A percentile compares a stretch with the other conserved stretches of the same genome.
phyloP scores from a whole-genome alignment of 2,797 vertebrate genomes.

The Cossypha polioptera region DNA sequence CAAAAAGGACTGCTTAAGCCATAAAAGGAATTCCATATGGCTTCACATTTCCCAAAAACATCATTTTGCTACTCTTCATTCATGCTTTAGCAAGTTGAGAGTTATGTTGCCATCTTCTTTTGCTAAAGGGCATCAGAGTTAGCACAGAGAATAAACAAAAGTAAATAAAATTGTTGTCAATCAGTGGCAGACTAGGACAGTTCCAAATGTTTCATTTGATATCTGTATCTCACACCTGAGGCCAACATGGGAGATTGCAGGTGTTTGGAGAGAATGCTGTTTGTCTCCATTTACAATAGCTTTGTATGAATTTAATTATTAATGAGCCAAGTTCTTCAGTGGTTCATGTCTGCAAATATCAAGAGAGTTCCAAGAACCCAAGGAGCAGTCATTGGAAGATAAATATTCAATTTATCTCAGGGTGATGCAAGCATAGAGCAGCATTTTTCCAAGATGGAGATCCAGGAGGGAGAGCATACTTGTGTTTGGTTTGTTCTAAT shows the following conservation, averaged over 20 bases:
- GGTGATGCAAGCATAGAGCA: neutral
- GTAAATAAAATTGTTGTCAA: neutral
- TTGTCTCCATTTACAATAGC: constrained; percentile 31
- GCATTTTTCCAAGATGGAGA: neutral
- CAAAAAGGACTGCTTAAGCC: neutral
- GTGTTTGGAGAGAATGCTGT: constrained; percentile 12
- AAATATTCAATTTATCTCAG: constrained; percentile 7
- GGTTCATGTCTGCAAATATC: constrained; percentile 24
- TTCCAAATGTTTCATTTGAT: neutral
- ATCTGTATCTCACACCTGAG: neutral
- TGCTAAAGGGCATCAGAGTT: neutral
- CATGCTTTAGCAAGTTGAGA: neutral
- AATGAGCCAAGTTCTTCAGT: constrained; percentile 9
- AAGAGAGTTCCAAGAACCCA: neutral
- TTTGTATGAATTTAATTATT: constrained; percentile 47
- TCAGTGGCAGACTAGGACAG: neutral
- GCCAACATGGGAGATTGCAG: neutral
- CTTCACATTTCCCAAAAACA: neutral
- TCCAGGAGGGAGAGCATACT: neutral
- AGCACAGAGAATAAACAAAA: neutral
- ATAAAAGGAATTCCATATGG: neutral
- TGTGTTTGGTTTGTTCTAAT: neutral
- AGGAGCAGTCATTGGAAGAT: neutral
- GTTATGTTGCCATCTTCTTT: neutral
- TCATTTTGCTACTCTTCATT: neutral